Conservation (phyloP, 1,140 invertebrate species). For the Zaprionus inermis region DNA sequence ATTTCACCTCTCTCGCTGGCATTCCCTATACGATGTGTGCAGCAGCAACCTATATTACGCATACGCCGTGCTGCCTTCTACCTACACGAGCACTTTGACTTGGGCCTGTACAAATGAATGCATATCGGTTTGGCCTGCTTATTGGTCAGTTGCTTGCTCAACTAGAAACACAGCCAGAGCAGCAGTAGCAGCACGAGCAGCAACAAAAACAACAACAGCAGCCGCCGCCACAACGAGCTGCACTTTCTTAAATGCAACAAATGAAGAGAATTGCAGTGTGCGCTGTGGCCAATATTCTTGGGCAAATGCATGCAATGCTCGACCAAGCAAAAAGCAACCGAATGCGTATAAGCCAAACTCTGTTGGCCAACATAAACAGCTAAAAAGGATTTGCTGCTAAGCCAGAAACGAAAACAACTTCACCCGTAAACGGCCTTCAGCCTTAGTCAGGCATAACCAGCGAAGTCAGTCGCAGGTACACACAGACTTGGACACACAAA, state of each 20-base stretch:
- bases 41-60: conserved; percentile 32
- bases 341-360: conserved; percentile 6
- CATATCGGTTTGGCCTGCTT: conserved; percentile 25
- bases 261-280: conserved; percentile 27
- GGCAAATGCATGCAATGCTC: conserved; percentile 22
- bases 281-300: conserved; percentile 36
- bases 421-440: neutral
- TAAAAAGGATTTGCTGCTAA: conserved; percentile 14
- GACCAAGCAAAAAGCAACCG: conserved; percentile 20
- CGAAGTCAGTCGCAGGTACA: conserved; percentile 5
- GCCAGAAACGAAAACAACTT: conserved; percentile 18
- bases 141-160: conserved; percentile 31
- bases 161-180: conserved; percentile 2
- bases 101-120: conserved; percentile 26
- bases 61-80: neutral
- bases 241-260: conserved; percentile 39
- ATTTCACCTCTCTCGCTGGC: neutral
- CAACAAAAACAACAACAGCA: neutral
- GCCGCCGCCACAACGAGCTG: neutral
- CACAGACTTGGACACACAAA: neutral
- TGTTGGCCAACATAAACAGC: conserved; percentile 23
- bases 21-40: conserved; percentile 5
- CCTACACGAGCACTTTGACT: conserved; percentile 10
- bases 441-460: neutral
- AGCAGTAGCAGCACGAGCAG: neutral